Evolutionary conservation across 2,797 vertebrate species (phyloP).

Genomic region (Acestrorhynchus altus): DNA sequence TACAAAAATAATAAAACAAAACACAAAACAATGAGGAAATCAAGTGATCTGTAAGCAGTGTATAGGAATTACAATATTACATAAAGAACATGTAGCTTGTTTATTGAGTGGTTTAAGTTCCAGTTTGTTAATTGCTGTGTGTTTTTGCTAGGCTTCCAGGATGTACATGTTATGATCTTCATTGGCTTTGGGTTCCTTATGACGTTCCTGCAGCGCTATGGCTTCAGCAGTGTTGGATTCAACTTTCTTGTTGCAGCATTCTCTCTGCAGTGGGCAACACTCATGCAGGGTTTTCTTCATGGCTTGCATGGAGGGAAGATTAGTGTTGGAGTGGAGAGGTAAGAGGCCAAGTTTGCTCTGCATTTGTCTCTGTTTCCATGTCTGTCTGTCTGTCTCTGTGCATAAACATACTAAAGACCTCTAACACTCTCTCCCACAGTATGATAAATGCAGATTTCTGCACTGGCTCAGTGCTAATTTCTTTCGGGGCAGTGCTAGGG

Average conservation of each 20-base stretch:
- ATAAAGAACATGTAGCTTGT: neutral
- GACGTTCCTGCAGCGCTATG: conserved; percentile 88
- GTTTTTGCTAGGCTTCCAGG: conserved; percentile 83
- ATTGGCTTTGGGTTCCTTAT: conserved; percentile 92
- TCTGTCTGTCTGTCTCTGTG: neutral
- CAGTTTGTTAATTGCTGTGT: neutral
- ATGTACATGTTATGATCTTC: conserved; percentile 88
- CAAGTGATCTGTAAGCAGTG: neutral
- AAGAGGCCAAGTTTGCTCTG: neutral
- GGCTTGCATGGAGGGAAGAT: conserved; percentile 82
- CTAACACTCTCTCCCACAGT: conserved; percentile 68
- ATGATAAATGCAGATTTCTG: conserved; percentile 93
- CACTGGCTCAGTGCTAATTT: conserved; percentile 85
- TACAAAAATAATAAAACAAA: no score
- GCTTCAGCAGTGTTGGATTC: conserved; percentile 83
- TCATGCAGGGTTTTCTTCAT: conserved; percentile 88
- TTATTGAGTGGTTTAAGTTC: neutral
- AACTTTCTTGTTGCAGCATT: conserved; percentile 88
- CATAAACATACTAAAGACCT: neutral
- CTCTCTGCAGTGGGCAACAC: conserved; percentile 88
- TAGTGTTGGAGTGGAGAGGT: conserved; percentile 85
- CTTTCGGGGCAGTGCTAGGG: conserved; percentile 86
- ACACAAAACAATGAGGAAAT: no score
- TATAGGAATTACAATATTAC: neutral
- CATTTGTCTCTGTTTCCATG: neutral